phyloP scores from a whole-genome alignment of 2,888 invertebrate species.

The Crepidodera aurea region DNA sequence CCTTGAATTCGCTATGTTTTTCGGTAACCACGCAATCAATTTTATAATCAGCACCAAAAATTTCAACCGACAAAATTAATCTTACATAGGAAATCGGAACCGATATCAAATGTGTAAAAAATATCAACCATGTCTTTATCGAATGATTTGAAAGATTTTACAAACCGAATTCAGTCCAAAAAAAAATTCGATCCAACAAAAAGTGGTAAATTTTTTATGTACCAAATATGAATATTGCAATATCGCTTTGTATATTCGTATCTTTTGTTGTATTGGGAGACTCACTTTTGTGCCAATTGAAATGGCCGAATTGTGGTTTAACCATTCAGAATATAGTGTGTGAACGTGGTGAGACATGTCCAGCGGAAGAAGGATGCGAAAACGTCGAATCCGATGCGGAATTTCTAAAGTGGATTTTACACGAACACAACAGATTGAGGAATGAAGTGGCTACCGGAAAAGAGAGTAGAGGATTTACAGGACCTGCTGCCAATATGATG shows the following conservation, averaged over 20 bases:
- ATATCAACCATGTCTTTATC: background rate
- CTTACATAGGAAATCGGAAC: slow-evolving; percentile 11
- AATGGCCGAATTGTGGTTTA: slow-evolving; percentile 28
- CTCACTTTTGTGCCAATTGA: slow-evolving; percentile 9
- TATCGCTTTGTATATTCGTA: background rate
- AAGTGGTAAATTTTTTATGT: background rate
- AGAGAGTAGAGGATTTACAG: slow-evolving; percentile 32
- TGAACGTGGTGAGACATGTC: slow-evolving; percentile 16
- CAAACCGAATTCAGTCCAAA: background rate
- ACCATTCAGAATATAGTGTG: slow-evolving; percentile 21
- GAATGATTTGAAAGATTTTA: background rate
- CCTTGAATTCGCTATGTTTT: background rate
- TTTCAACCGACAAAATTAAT: slow-evolving; percentile 13
- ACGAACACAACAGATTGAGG: slow-evolving; percentile 35
- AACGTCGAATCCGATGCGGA: slow-evolving; percentile 15
- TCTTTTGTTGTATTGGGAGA: background rate
- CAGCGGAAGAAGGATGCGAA: slow-evolving; percentile 6
- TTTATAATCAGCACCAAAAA: background rate
- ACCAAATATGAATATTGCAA: background rate
- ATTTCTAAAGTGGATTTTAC: slow-evolving; percentile 26
- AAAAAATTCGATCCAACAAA: background rate
- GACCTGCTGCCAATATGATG: slow-evolving; percentile 32
- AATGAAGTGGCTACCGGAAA: slow-evolving; percentile 31
- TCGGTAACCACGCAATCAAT: background rate
- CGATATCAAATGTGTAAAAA: slow-evolving; percentile 8